phyloP scores from a whole-genome alignment of 2,888 invertebrate species.

The Pseudococcus longispinus region DNA sequence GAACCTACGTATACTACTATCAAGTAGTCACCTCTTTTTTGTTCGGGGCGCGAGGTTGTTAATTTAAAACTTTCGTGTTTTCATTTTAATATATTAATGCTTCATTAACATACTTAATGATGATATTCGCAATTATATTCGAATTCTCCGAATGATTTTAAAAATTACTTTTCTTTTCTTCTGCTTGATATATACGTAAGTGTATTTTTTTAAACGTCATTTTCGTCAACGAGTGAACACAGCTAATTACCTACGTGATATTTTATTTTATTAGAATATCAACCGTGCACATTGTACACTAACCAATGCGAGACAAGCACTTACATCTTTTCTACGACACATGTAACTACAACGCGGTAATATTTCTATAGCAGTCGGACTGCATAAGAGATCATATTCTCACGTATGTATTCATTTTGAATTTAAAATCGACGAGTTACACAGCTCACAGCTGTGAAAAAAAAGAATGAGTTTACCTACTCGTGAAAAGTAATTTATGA shows the following conservation, averaged over 20 bases:
- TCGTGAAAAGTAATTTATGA: neutral
- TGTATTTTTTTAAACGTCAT: neutral
- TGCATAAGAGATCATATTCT: neutral
- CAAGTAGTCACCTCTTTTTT: neutral
- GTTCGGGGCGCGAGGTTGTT: neutral
- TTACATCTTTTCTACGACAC: neutral
- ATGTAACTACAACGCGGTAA: too few species aligned
- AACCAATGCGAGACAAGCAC: neutral
- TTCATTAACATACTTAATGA: constrained; percentile 38
- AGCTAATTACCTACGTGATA: constrained; percentile 19
- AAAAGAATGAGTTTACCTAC: neutral
- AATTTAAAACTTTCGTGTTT: constrained; percentile 14
- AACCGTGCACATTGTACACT: neutral
- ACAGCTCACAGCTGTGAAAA: neutral
- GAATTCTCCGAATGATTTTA: constrained; percentile 15
- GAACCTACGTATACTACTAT: neutral
- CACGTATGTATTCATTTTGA: neutral
- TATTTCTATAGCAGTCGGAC: neutral
- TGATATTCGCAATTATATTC: constrained; percentile 28
- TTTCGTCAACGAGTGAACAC: neutral
- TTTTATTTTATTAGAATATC: neutral
- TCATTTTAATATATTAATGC: constrained; percentile 31
- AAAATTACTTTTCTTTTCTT: constrained; percentile 2
- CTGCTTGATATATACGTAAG: neutral
- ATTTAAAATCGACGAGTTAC: neutral